A percentile compares a stretch with the other conserved stretches of the same genome.
phyloP scores from a whole-genome alignment of 2,888 invertebrate genomes.

The Microplitis manilae region DNA sequence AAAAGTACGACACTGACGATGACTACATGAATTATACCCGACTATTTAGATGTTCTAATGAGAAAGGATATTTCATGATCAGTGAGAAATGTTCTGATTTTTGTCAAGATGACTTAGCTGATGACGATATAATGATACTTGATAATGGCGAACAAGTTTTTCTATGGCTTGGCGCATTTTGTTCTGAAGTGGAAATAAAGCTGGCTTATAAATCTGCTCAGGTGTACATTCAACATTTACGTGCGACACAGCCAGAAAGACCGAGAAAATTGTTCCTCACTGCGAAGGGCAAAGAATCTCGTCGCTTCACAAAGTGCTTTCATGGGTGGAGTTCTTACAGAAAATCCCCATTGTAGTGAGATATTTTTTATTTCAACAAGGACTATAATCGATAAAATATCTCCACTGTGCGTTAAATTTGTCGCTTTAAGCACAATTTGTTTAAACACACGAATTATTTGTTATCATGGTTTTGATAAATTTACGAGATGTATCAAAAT shows the following conservation, averaged over 20 bases:
- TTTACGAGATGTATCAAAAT: too few species aligned
- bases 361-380: too few species aligned
- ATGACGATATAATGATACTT: conserved; percentile 99
- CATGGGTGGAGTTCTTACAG: conserved; percentile 98
- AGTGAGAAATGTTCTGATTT: conserved; percentile 99
- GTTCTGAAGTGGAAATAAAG: conserved; percentile 99
- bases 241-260: conserved; percentile 92
- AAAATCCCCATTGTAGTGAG: conserved; percentile 74
- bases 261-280: conserved; percentile 94
- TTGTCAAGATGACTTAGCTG: conserved; percentile 98
- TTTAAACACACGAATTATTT: too few species aligned
- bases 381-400: too few species aligned
- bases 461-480: too few species aligned
- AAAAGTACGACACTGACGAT: conserved; percentile 90
- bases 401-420: too few species aligned
- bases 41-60: conserved; percentile 98
- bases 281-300: conserved; percentile 96
- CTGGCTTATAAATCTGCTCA: conserved; percentile 98
- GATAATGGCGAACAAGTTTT: conserved; percentile 99
- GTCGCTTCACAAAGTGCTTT: conserved; percentile 97
- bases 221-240: conserved; percentile 98
- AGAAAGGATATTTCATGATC: conserved; percentile 98
- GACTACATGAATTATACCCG: conserved; percentile 94
- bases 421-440: too few species aligned
- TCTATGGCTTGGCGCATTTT: conserved; percentile 96